Base-by-base conservation (phyloP, 2,797 vertebrate genomes). In the Hemibagrus guttatus region DNA sequence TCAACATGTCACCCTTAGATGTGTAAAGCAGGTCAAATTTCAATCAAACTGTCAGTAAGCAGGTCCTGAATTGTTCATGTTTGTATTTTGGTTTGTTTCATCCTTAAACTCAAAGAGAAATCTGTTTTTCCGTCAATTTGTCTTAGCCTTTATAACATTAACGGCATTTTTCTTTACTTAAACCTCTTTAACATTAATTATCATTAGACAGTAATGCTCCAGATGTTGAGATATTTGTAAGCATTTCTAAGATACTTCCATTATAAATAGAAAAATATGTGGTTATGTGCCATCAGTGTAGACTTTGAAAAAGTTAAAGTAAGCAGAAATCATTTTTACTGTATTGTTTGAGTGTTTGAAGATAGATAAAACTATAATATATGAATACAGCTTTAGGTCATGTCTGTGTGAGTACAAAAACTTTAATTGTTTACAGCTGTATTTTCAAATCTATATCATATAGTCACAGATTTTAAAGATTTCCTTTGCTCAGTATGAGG, bases 1-100 rank as follows among this genome's bases (percentile, higher is more conserved):
- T 78, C 16, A 31, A 75, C 74, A 74, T 81, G 83, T 75, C 52
- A 85, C 66, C 75, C 59, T 66, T 68, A 74, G 46, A 49, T 9
- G 7, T 49, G 9, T 49, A 49, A 49, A 49, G 46, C 46, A 49
- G 69, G 13, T 63, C 54, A 61, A 28, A 84, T 59, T 0, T 59
- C 21, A 54, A 19, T 76, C n/a, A 39, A 79, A 39, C 19, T 79
- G 17, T 39, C 4, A 2, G 23, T 58, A n/a, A 76, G 42, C 7
- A 49, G 76, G 84, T 54, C n/a, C 42, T 12, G 0, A 59, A 12
- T 74, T n/a, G 31, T 28, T 17, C 28, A 26, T 6, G 11, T 42
- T 46, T 68, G 5, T 52, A 16, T 75, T 11, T 74, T 71, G 42
- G 35, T 21, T 72, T 2, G 49, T 28, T 39, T 23, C 31, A 35